Conservation (phyloP, 2,797 vertebrate genomes). For the Tapirus indicus region DNA sequence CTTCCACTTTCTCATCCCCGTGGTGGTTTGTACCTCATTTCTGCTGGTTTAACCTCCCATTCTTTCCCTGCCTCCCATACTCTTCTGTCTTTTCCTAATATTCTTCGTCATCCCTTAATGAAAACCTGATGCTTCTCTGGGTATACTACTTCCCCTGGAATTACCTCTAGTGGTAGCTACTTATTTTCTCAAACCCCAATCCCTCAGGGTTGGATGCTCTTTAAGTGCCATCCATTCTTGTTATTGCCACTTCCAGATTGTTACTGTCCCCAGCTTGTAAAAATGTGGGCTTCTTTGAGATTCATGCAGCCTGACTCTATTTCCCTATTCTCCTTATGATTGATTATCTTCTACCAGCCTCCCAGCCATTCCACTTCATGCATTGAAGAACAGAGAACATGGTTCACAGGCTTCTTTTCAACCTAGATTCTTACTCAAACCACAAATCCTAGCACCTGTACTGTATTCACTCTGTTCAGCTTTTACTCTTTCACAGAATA, state of each 20-base stretch:
- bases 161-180: neutral
- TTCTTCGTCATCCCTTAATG: neutral
- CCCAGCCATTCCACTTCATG: neutral
- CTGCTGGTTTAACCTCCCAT: neutral
- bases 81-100: neutral
- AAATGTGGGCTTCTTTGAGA: neutral
- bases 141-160: neutral
- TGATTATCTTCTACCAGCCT: neutral
- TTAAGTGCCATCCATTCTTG: neutral
- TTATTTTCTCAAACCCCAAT: neutral
- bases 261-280: neutral
- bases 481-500: neutral
- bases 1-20: neutral
- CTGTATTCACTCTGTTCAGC: neutral
- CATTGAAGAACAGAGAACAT: neutral
- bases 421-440: neutral
- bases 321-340: neutral
- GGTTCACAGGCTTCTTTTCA: neutral
- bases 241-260: neutral
- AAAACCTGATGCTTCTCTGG: neutral
- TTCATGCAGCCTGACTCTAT: rapidly evolving
- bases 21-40: neutral
- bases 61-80: neutral
- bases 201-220: neutral
- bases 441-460: neutral